Percentiles rank a stretch among this genome's conserved stretches.
phyloP scores from a whole-genome alignment of 2,797 vertebrate species.

The Pseudochaenichthys georgianus region DNA sequence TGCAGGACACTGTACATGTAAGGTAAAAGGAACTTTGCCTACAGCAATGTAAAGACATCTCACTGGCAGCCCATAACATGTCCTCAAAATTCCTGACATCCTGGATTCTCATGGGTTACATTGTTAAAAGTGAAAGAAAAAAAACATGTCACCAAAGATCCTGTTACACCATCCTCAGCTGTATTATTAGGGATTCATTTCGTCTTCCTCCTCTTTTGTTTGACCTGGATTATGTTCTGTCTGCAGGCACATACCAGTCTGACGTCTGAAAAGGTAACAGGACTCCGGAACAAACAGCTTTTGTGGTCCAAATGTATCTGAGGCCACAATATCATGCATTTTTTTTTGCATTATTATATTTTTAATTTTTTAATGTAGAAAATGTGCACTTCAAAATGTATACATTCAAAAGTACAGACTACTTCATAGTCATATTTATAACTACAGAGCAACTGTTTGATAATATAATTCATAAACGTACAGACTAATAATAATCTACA shows the following conservation, averaged over 20 bases:
- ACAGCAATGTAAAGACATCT: constrained; percentile 44
- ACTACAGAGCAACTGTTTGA: not conserved
- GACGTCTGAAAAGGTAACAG: constrained; percentile 34
- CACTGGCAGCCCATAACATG: constrained; percentile 40
- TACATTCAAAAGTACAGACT: not conserved
- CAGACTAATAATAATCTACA: not conserved
- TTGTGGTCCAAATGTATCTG: constrained; percentile 19
- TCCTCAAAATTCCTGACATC: constrained; percentile 40
- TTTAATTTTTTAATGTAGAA: not conserved
- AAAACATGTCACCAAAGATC: constrained; percentile 34
- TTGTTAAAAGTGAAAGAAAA: constrained; percentile 22
- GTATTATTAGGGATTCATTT: constrained; percentile 32
- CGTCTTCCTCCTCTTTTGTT: constrained; percentile 36
- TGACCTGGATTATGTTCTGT: constrained; percentile 54
- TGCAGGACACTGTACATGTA: constrained; percentile 37
- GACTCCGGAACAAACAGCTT: constrained; percentile 28
- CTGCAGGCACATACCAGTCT: constrained; percentile 45
- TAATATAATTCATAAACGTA: constrained; percentile 1
- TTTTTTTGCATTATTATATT: too few relatives aligned
- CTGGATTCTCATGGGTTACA: constrained; percentile 23
- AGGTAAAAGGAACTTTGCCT: constrained; percentile 48
- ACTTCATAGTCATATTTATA: not conserved
- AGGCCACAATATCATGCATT: not conserved
- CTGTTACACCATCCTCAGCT: constrained; percentile 9
- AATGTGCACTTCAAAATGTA: not conserved